A percentile compares a stretch with the other conserved stretches of the same genome.
Conservation (phyloP, 1,140 invertebrate genomes). For the Meloidogyne floridensis region DNA sequence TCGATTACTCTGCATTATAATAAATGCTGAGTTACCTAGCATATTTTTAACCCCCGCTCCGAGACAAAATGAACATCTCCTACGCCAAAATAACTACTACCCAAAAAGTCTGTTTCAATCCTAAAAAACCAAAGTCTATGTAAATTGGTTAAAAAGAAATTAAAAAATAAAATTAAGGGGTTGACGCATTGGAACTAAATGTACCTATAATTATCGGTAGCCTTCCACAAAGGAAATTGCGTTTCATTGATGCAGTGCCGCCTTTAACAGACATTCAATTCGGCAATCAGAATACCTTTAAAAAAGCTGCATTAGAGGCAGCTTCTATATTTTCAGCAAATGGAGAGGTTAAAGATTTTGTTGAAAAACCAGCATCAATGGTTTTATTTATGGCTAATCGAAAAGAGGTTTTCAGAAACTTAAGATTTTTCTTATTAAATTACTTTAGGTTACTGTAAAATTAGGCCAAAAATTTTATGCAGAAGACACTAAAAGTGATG, state of each 20-base stretch:
- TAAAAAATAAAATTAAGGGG: slow-evolving; percentile 28
- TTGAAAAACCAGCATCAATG: not conserved
- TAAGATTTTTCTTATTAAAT: not conserved
- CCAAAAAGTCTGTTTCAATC: too few species aligned
- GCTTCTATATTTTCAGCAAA: not conserved
- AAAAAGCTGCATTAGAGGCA: slow-evolving; percentile 10
- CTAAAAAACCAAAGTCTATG: too few species aligned
- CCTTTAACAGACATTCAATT: not conserved
- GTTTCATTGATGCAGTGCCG: not conserved
- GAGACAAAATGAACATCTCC: too few species aligned
- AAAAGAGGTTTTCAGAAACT: slow-evolving; percentile 3
- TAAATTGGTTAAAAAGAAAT: not conserved
- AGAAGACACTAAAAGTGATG: not conserved
- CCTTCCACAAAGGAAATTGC: slow-evolving; percentile 31
- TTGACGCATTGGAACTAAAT: slow-evolving; percentile 50
- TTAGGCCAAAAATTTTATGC: not conserved
- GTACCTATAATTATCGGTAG: slow-evolving; percentile 46
- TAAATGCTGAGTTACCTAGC: too few species aligned
- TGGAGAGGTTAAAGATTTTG: not conserved
- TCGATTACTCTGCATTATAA: too few species aligned
- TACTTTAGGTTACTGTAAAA: slow-evolving; percentile 3
- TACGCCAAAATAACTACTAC: too few species aligned
- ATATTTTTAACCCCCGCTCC: too few species aligned
- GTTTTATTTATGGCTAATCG: slow-evolving; percentile 6
- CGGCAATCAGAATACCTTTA: slow-evolving; percentile 13